Percentiles rank a stretch among this genome's conserved stretches.
phyloP scores from a whole-genome alignment of 2,888 invertebrate species.

The Rhimphoctona megacephalus region DNA sequence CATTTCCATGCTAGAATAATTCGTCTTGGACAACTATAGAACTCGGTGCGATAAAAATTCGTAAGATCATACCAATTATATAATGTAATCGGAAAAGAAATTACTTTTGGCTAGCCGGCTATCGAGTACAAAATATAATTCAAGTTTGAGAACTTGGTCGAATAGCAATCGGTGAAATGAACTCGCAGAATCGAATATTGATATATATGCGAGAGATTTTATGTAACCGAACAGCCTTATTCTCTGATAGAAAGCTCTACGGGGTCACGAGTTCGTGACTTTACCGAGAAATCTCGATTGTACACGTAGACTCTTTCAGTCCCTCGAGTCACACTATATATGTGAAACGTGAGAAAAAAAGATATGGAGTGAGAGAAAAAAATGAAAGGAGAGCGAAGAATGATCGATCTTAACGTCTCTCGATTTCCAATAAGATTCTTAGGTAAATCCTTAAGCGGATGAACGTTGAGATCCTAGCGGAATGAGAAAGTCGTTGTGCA shows the following conservation, averaged over 20 bases:
- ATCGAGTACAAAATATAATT: slow-evolving; percentile 44
- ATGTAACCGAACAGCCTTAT: slow-evolving; percentile 44
- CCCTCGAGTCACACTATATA: slow-evolving; percentile 28
- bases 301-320: slow-evolving; percentile 41
- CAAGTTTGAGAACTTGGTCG: slow-evolving; percentile 55
- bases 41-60: slow-evolving; percentile 15
- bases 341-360: slow-evolving; percentile 1
- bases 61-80: slow-evolving; percentile 53
- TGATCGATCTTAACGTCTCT: slow-evolving; percentile 56
- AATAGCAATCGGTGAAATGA: slow-evolving; percentile 45
- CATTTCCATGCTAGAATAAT: background rate
- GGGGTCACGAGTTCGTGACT: slow-evolving; percentile 57
- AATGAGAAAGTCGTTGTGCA: slow-evolving; percentile 73
- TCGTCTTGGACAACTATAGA: background rate
- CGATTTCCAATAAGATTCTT: slow-evolving; percentile 77
- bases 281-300: slow-evolving; percentile 39
- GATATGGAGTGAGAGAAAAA: background rate
- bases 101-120: slow-evolving; percentile 32
- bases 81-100: slow-evolving; percentile 42
- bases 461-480: slow-evolving; percentile 71
- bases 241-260: slow-evolving; percentile 43
- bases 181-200: slow-evolving; percentile 61
- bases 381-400: background rate
- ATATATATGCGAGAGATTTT: slow-evolving; percentile 42
- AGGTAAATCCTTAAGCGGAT: slow-evolving; percentile 81